Conservation (phyloP, 92 coral and sea anemone species). For the Epizoanthus ramosus region DNA sequence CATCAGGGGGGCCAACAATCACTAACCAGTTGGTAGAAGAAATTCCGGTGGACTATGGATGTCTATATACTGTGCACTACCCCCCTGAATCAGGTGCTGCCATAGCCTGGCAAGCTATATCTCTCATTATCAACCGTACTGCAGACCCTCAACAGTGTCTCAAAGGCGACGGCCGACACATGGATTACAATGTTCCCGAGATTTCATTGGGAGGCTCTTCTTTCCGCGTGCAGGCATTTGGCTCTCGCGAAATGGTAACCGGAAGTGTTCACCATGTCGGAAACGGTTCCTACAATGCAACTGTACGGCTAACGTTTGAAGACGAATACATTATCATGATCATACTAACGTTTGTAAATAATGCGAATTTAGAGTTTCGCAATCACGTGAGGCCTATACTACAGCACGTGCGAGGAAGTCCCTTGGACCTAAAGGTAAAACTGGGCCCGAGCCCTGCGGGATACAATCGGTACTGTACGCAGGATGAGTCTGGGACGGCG, state of each 20-base stretch:
- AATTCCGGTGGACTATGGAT: conserved; percentile 65
- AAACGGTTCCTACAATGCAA: conserved; percentile 76
- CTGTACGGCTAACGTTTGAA: conserved; percentile 71
- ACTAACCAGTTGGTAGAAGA: conserved; percentile 39
- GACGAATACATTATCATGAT: conserved; percentile 84
- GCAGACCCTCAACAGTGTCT: conserved; percentile 38
- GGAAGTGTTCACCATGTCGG: conserved; percentile 75
- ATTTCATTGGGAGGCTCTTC: conserved; percentile 54
- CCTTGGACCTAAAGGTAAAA: conserved; percentile 77
- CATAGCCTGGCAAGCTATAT: conserved; percentile 68
- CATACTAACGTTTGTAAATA: conserved; percentile 78
- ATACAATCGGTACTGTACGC: conserved; percentile 85
- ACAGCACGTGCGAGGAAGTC: conserved; percentile 82
- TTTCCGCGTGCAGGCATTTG: conserved; percentile 84
- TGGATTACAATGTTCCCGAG: not conserved
- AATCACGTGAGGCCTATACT: conserved; percentile 74
- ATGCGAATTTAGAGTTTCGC: conserved; percentile 73
- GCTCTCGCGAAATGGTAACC: conserved; percentile 84
- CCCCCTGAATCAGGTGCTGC: conserved; percentile 41
- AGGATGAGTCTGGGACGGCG: conserved; percentile 90
- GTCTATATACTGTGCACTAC: conserved; percentile 74
- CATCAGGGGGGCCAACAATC: conserved; percentile 11
- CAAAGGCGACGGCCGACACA: conserved; percentile 21
- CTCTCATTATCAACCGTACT: conserved; percentile 62
- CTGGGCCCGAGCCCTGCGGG: conserved; percentile 63